Evolutionary conservation across 2,113 vertebrate species (phyloP), one percentile per base, ranked within the genome.

Genomic region (Neotoma lepida): DNA sequence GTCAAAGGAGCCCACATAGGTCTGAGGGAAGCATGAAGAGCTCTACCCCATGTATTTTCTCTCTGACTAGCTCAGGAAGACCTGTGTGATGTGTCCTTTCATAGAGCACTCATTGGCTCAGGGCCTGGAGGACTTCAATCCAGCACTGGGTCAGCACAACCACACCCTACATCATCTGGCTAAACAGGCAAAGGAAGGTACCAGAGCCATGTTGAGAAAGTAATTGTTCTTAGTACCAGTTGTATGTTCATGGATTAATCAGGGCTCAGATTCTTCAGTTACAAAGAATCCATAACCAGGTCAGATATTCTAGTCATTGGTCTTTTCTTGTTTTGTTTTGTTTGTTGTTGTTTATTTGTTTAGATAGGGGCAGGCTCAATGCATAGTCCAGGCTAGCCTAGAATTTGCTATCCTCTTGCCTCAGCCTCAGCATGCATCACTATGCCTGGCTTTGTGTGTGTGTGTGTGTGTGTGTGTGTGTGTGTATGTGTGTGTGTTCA

Each of bases 191-290:
- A 51, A 20, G 61, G 41, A 95, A 10, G 88, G 46, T 81, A 74
- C 49, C 10, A 87, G 80, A 51, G 68, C 39, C 87, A 39, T 63
- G 22, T 0, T 80, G 86, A 93, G 46, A 96, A 92, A 71, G 92
- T 39, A 58, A 17, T 15, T n/a, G 64, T 7, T 68, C 30, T 49
- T 33, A 35, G 84, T 74, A 78, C 89, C 56, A 95, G 61, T 58
- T 70, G 91, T 92, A 80, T 85, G 70, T 71, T 76, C n/a, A 85
- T 86, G 74, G 44, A 88, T 87, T 64, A 96, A 56, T 54, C 63
- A 89, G 24, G 30, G 80, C 56, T 77, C 71, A 78, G 46, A 10
- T 24, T 44, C 81, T 17, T 44, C 26, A 7, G 61, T 86, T 64
- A 94, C 13, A 73, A 2, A 63, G 89, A 92, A 94, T 61, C 54